phyloP scores from a whole-genome alignment of 35 echinoderm and acorn worm genomes.

The Anneissia japonica region DNA sequence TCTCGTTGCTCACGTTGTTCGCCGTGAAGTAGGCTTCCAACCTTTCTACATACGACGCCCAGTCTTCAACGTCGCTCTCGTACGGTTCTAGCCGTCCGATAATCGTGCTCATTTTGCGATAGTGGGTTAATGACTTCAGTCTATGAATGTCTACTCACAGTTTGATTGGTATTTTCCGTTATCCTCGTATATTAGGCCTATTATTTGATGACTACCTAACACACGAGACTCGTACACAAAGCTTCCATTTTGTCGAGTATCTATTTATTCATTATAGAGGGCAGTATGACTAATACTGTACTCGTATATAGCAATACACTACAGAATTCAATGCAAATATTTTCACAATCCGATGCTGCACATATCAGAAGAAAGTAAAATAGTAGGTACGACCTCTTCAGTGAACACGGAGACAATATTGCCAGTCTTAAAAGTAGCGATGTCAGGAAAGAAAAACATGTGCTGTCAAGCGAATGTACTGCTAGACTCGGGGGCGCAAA shows the following conservation, averaged over 20 bases:
- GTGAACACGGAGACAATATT: background rate
- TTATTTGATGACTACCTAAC: too few relatives aligned
- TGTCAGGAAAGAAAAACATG: background rate
- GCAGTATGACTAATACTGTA: too few relatives aligned
- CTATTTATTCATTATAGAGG: too few relatives aligned
- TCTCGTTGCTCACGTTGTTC: constrained; percentile 1
- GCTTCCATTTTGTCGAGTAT: too few relatives aligned
- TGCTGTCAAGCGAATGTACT: background rate
- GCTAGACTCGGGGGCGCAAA: constrained; percentile 48
- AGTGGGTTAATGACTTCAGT: too few relatives aligned
- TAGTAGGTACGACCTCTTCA: background rate
- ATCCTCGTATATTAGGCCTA: too few relatives aligned
- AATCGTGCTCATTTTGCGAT: background rate
- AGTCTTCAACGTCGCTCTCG: constrained; percentile 11
- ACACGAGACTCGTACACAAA: too few relatives aligned
- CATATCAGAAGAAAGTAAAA: background rate
- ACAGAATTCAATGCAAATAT: constrained; percentile 3
- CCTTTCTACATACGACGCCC: constrained; percentile 17
- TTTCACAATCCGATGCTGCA: constrained; percentile 41
- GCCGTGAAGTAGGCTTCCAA: constrained; percentile 8
- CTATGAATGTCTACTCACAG: too few relatives aligned
- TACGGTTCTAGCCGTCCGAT: constrained; percentile 17
- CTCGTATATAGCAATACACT: too few relatives aligned
- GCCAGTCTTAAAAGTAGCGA: background rate
- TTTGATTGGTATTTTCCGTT: too few relatives aligned